These are phyloP conservation scores for Xylocopa sonorina DNA, from an alignment of 1,140 invertebrate genomes.

Conservation along the genomic window DNA sequence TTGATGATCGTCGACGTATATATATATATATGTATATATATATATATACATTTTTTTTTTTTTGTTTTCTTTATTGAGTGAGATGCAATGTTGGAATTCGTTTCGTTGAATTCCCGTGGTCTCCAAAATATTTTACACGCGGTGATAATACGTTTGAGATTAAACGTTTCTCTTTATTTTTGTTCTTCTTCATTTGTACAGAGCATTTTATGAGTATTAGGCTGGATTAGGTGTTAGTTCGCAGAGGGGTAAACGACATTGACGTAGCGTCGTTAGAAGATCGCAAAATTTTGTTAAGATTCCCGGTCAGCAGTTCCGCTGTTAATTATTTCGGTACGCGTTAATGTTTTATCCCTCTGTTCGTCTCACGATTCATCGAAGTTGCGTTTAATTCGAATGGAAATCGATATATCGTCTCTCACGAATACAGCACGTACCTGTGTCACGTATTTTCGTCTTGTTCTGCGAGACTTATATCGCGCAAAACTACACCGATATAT, in stretches of 20 bases:
- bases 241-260: not conserved
- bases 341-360: not conserved
- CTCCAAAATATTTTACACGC: not conserved
- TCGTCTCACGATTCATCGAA: not conserved
- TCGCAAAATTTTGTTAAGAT: not conserved
- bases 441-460: not conserved
- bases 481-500: not conserved
- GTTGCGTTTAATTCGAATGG: not conserved
- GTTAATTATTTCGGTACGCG: not conserved
- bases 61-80: not conserved
- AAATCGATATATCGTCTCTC: not conserved
- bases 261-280: not conserved
- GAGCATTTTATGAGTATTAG: constrained; percentile 27
- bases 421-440: not conserved
- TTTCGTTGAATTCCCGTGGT: not conserved
- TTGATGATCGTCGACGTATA: not conserved
- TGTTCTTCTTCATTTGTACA: not conserved
- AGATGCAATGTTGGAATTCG: not conserved
- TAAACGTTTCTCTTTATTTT: not conserved
- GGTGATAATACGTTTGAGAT: not conserved
- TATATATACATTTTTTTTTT: not conserved
- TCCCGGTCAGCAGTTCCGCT: not conserved
- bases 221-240: not conserved
- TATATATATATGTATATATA: too few relatives aligned
- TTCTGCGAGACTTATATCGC: not conserved